These are phyloP conservation scores for Telmatherina bonti DNA, from an alignment of 2,797 vertebrate species.

Conservation along the genomic window DNA sequence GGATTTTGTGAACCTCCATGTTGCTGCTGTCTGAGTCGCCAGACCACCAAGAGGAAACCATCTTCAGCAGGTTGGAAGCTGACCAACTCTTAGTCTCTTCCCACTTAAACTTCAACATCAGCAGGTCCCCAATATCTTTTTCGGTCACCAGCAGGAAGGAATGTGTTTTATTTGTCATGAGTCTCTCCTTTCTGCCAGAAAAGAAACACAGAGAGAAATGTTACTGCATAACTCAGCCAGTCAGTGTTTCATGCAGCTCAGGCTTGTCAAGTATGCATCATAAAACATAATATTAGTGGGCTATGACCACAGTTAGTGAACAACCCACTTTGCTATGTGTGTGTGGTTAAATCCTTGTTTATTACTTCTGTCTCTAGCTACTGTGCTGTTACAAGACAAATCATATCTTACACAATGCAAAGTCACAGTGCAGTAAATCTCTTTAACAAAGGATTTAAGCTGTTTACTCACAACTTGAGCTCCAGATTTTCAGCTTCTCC, in stretches of 20 bases:
- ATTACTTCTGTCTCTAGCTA: slow-evolving; percentile 9
- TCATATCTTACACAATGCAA: slow-evolving; percentile 6
- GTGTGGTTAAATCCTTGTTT: slow-evolving; percentile 24
- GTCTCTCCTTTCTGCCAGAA: slow-evolving; percentile 77
- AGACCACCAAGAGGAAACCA: slow-evolving; percentile 82
- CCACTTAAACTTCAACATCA: slow-evolving; percentile 84
- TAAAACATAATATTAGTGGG: slow-evolving; percentile 10
- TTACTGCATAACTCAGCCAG: background rate
- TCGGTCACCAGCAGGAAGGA: slow-evolving; percentile 85
- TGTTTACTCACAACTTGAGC: slow-evolving; percentile 79
- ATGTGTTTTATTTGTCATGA: slow-evolving; percentile 76
- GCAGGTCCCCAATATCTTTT: slow-evolving; percentile 81
- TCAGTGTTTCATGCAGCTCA: background rate
- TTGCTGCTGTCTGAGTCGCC: slow-evolving; percentile 52
- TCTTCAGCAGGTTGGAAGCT: slow-evolving; percentile 72
- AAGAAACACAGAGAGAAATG: background rate
- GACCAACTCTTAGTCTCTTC: slow-evolving; percentile 77
- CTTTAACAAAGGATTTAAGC: slow-evolving; percentile 1
- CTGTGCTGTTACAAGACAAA: slow-evolving; percentile 36
- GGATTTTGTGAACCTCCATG: slow-evolving; percentile 80
- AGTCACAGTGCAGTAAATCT: slow-evolving; percentile 18
- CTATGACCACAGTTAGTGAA: slow-evolving; percentile 4
- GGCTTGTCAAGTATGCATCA: slow-evolving; percentile 27
- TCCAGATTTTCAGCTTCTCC: slow-evolving; percentile 79
- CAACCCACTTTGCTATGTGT: slow-evolving; percentile 1